Base-by-base conservation (phyloP, 2,888 invertebrate genomes). In the Nebria salina region DNA sequence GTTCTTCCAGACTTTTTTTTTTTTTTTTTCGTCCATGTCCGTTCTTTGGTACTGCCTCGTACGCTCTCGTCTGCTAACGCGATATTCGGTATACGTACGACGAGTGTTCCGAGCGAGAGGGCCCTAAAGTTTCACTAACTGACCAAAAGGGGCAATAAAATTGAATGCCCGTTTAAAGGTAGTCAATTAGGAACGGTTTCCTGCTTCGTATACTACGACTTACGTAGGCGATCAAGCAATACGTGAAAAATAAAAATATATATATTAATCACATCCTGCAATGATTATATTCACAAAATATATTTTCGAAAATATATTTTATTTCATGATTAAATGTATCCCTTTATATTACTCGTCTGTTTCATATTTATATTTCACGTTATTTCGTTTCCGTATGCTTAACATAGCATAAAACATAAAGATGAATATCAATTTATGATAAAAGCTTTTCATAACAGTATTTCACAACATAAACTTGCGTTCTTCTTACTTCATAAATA, bases 101-200 rank as follows among this genome's bases (percentile, higher is more conserved):
- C 34, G 54, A 11, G 54, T 54, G 54, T 54, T 54, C 54, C 54
- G 7, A 54, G 8, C 54, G 54, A 54, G 54, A 54, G 54, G 70
- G 26, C 77, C 43, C 77, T 77, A 72, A 79, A 79, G 54, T 75
- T 79, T 75, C 68, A 74, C 74, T 79, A 79, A 79, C 79, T 74
- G 79, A 65, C 65, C 77, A 70, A 25, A 70, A 70, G 34, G 70
- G 70, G 20, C 70, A 70, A 26, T 20, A 25, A 70, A 70, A 70
- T 70, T 70, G 70, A 70, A 70, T 20, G 70, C 20, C 34, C 20
- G 26, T 25, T 70, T 70, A 70, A 70, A 70, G 70, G 20, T 13
- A 34, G 25, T 11, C 70, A 70, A 70, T 70, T 70, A 70, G 34
- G 70, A 25, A 70, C 25, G 15, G 70, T 25, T 70, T 70, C 70